Conservation (phyloP, 2,888 invertebrate species). For the Leucophenga montana region DNA sequence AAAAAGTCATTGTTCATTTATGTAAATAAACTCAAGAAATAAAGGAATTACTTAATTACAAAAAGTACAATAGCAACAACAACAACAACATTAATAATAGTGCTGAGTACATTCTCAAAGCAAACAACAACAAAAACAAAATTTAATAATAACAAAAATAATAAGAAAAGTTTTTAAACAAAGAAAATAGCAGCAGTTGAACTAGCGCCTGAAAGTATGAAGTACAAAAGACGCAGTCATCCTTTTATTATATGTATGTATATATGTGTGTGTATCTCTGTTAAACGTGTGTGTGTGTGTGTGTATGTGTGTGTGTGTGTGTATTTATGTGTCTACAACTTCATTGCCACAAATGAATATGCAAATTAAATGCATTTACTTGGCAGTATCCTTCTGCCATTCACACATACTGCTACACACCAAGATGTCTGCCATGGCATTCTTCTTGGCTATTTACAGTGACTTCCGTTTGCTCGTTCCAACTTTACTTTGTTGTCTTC, state of each 20-base stretch:
- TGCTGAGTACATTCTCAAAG: too few species aligned
- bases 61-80: conserved; percentile 32
- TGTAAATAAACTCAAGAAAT: conserved; percentile 29
- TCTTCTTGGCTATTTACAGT: background rate
- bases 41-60: conserved; percentile 41
- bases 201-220: conserved; percentile 35
- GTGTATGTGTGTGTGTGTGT: background rate
- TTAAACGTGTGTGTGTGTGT: background rate
- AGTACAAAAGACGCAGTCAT: conserved; percentile 13
- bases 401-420: too few species aligned
- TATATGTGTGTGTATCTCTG: background rate
- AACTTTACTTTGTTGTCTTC: too few species aligned
- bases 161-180: conserved; percentile 29
- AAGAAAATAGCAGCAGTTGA: background rate
- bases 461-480: conserved; percentile 3
- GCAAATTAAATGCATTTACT: conserved; percentile 31
- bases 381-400: conserved; percentile 21
- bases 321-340: conserved; percentile 4
- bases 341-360: conserved; percentile 26
- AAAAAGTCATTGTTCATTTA: conserved; percentile 21
- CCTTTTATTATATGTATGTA: conserved; percentile 5
- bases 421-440: background rate
- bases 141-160: conserved; percentile 38
- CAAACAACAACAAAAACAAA: conserved; percentile 32
- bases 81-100: too few species aligned